Conservation (phyloP, 2,113 vertebrate genomes). For the Archocentrus centrarchus region DNA sequence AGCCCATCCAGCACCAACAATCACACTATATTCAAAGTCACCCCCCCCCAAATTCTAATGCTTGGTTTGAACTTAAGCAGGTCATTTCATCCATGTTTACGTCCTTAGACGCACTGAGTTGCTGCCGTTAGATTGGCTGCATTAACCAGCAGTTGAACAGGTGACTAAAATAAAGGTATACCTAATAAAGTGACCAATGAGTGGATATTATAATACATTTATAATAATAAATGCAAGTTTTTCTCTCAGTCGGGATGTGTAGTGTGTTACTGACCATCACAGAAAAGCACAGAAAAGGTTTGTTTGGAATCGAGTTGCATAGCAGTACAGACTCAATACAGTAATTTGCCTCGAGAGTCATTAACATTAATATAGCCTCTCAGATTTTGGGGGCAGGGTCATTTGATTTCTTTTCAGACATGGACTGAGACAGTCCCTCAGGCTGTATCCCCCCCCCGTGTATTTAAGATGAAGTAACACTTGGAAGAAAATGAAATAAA, state of each 20-base stretch:
- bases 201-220: not conserved
- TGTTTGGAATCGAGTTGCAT: not conserved
- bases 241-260: not conserved
- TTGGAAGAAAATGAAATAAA: not conserved
- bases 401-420: not conserved
- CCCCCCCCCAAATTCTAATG: not conserved
- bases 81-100: not conserved
- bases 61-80: not conserved
- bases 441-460: not conserved
- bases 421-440: not conserved
- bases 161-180: not conserved
- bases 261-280: not conserved
- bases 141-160: not conserved
- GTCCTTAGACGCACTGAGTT: not conserved
- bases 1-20: too few species aligned
- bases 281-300: not conserved
- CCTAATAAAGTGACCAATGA: not conserved
- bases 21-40: too few species aligned
- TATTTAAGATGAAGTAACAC: not conserved
- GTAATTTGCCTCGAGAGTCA: not conserved
- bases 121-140: fast-evolving
- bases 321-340: not conserved
- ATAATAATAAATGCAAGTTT: not conserved
- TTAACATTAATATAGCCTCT: not conserved
- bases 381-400: not conserved